Conservation (phyloP, 2,113 vertebrate species). For the Haemorhous mexicanus region DNA sequence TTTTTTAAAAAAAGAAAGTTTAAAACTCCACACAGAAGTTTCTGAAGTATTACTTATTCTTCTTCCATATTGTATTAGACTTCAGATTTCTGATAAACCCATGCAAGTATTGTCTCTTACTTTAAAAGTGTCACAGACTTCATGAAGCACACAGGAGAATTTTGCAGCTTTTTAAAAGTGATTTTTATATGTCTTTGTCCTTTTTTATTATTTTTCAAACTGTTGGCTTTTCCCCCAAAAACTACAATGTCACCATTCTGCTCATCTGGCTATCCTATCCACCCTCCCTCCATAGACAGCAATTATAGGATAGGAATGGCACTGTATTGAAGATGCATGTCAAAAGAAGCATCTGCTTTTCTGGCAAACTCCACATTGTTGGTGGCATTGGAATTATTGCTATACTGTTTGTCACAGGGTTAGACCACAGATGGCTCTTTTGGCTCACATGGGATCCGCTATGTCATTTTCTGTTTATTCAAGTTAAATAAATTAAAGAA, state of each 20-base stretch:
- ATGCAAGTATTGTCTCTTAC: background rate
- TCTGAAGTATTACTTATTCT: background rate
- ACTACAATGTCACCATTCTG: background rate
- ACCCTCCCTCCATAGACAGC: background rate
- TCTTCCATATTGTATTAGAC: background rate
- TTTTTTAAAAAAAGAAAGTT: background rate
- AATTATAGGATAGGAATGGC: constrained; percentile 32
- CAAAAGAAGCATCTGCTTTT: constrained; percentile 69
- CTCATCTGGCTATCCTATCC: constrained; percentile 13
- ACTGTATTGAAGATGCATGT: constrained; percentile 7
- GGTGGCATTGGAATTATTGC: constrained; percentile 59
- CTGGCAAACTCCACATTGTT: constrained; percentile 57
- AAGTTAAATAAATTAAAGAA: constrained; percentile 52
- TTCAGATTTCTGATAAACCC: background rate
- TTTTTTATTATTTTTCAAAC: background rate
- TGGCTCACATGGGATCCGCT: constrained; percentile 57
- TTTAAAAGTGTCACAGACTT: background rate
- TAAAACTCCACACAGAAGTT: background rate
- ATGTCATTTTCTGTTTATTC: constrained; percentile 47
- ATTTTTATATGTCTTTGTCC: background rate
- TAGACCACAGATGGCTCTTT: constrained; percentile 63
- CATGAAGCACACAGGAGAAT: background rate
- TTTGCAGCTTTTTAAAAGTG: background rate
- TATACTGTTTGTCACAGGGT: constrained; percentile 55
- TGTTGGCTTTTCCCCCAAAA: background rate